Evolutionary conservation across 2,888 invertebrate genomes (phyloP), one percentile per base, ranked within the genome.

Genomic region (Aromia moschata): DNA sequence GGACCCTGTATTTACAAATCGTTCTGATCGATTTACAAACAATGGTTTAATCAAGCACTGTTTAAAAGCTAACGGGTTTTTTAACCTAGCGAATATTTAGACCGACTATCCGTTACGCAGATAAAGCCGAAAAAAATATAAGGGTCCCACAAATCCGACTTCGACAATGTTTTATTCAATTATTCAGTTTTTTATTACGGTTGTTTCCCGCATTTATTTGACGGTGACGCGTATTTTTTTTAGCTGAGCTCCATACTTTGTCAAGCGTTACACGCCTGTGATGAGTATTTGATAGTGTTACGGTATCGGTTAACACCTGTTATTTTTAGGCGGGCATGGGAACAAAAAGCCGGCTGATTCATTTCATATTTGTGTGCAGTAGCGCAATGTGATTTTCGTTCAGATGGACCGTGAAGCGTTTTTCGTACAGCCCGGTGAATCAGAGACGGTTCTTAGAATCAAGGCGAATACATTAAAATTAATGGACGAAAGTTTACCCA

Each of bases 1-100:
- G n/a, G n/a, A n/a, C n/a, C n/a, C 52, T 46, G 52, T 52, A 52
- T 41, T 44, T 37, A 52, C 56, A 60, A 60, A 56, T 60, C 60
- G 43, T 45, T 46, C 30, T 58, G 52, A 59, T 46, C 60, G 43
- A 64, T 69, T 69, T 69, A 64, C 65, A 69, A 67, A 69, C 69
- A 69, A 69, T 69, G 58, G 62, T 58, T 60, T 45, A 62, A 67
- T 67, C 59, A 62, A 62, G 64, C 62, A 56, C 56, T 58, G 58
- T 67, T 65, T 62, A 61, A 58, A 57, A 60, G 56, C 58, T 64
- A 64, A 64, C 64, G 64, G 64, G 52, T 57, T 58, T 57, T 64
- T 17, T 52, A 52, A 52, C 41, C 31, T 52, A 31, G 30, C 52
- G 40, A 60, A 59, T 63, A 63, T 64, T 53, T 55, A 60, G 62